Percentiles rank a stretch among this genome's conserved stretches.
These are phyloP conservation scores for Furnarius figulus DNA, from an alignment of 2,113 vertebrate genomes.

Conservation along the genomic window DNA sequence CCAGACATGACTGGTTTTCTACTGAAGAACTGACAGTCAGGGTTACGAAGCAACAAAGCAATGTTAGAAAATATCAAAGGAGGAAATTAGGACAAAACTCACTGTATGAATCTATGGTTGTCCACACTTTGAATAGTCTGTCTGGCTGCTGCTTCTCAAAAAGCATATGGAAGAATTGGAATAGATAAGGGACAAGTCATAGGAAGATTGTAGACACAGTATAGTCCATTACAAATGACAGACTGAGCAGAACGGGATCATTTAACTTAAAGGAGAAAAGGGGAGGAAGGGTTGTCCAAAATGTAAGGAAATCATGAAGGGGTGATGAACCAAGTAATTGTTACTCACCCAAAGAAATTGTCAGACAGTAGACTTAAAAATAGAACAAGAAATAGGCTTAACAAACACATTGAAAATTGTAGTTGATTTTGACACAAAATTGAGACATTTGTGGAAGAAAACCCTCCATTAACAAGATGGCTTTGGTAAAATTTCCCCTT, in stretches of 20 bases:
- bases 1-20: background rate
- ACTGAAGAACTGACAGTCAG: background rate
- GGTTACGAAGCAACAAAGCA: background rate
- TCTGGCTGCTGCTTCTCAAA: background rate
- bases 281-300: background rate
- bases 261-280: background rate
- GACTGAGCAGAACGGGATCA: background rate
- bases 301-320: background rate
- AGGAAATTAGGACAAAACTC: background rate
- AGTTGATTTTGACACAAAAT: background rate
- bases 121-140: background rate
- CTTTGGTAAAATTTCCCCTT: background rate
- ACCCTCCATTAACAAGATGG: background rate
- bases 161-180: background rate
- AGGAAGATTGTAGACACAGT: background rate
- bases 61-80: background rate
- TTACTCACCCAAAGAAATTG: background rate
- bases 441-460: background rate
- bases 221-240: background rate
- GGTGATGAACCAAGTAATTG: background rate
- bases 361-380: background rate
- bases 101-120: background rate
- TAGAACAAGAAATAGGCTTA: background rate
- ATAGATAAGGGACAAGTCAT: background rate
- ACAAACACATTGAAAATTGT: background rate